Evolutionary conservation across 2,888 invertebrate genomes (phyloP).

Genomic region (Harmothoe impar): DNA sequence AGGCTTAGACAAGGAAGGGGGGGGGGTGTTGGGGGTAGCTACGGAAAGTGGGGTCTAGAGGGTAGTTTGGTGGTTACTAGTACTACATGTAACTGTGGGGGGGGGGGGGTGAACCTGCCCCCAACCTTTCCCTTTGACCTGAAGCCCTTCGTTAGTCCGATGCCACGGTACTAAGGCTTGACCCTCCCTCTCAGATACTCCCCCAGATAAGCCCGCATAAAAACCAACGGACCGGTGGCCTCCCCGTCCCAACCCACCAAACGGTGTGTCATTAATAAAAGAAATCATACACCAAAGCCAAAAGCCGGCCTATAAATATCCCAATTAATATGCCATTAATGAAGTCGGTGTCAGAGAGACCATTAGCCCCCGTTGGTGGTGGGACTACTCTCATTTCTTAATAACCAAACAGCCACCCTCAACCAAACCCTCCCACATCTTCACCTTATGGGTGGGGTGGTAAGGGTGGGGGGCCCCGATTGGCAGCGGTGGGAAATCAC

Average conservation of each 20-base stretch:
- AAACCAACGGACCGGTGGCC: neutral
- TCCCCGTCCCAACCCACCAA: neutral
- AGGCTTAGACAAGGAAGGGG: no score
- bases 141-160: neutral
- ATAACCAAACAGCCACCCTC: neutral
- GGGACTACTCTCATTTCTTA: neutral
- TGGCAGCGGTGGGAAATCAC: slow-evolving; percentile 28
- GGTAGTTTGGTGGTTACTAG: neutral
- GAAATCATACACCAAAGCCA: slow-evolving; percentile 44
- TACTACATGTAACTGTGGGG: no score
- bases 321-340: slow-evolving; percentile 60
- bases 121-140: no score
- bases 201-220: neutral
- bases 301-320: slow-evolving; percentile 30
- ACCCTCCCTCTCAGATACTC: slow-evolving; percentile 3
- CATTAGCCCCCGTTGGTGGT: neutral
- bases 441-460: slow-evolving; percentile 8
- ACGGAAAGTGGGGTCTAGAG: neutral
- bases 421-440: neutral
- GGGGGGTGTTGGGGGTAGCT: no score
- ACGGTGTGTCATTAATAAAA: slow-evolving; percentile 1
- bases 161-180: neutral
- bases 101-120: no score
- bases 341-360: slow-evolving; percentile 16
- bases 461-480: neutral